Evolutionary conservation across 2,113 vertebrate genomes (phyloP), one percentile per base, ranked within the genome.

Genomic region (Brachionichthys hirsutus): DNA sequence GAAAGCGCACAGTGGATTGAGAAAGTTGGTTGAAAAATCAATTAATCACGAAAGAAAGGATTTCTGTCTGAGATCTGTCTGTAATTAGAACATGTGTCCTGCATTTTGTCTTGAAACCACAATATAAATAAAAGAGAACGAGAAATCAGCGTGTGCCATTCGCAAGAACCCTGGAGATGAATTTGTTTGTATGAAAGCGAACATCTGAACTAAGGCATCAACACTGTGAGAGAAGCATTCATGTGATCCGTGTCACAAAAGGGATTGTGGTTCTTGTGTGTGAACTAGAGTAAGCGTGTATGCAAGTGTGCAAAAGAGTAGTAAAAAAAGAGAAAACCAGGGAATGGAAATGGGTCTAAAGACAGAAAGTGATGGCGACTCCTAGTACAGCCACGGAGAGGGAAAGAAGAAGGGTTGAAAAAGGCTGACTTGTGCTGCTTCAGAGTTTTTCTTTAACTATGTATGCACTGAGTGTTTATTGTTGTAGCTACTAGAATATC

Each of bases 11-110:
- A 30, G 24, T 30, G 24, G 58, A 63, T 54, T 60, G 61, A 73
- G 58, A 51, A 38, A 18, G 67, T 50, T 35, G 67, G 65, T 18
- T 50, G 43, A 76, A 81, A 78, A 84, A 85, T 80, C 71, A 81
- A 73, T 83, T 52, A 44, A 60, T 84, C 45, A 56, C 53, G 81
- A 77, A 84, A 70, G 60, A 71, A 60, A 47, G 83, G 61, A 66
- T 75, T 62, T 52, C 24, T 62, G 49, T 56, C 45, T 67, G 35
- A 41, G 49, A 74, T 78, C 62, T 66, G 40, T 68, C 18, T 70
- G 50, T 69, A 73, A 66, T 75, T 62, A 55, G 62, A 75, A 55
- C 64, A 65, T 30, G 67, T 35, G 59, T 20, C 12, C 14, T 45
- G 44, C 38, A 55, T 78, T 62, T 68, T 70, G 42, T 72, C 43